phyloP scores from a whole-genome alignment of 2,113 vertebrate species.

The Psammodynastes pulverulentus region DNA sequence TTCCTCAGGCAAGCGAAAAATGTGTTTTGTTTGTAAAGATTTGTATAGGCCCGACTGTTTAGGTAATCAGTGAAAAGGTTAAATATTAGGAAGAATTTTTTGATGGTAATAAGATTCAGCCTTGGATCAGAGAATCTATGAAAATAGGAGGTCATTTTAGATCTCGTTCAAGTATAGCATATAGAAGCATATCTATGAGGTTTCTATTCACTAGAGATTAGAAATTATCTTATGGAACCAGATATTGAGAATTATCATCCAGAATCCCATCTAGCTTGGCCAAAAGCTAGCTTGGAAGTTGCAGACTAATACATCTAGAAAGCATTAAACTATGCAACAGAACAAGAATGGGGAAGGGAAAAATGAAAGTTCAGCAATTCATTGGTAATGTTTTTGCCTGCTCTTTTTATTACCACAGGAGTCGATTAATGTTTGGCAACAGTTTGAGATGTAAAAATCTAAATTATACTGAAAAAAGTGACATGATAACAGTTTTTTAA shows the following conservation, averaged over 20 bases:
- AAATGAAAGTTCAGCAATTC: not conserved
- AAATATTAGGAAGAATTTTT: not conserved
- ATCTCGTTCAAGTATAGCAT: not conserved
- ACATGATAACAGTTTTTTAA: not conserved
- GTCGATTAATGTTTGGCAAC: not conserved
- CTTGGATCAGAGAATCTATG: not conserved
- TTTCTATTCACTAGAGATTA: not conserved
- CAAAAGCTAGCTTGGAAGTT: not conserved
- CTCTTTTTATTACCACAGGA: not conserved
- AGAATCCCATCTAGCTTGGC: not conserved
- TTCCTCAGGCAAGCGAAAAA: constrained; percentile 83
- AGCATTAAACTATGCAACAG: not conserved
- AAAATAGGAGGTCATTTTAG: not conserved
- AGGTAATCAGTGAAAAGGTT: accelerated
- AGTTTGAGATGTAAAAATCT: not conserved
- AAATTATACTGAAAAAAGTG: not conserved
- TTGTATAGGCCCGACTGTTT: not conserved
- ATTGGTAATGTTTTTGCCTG: not conserved
- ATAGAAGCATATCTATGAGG: not conserved
- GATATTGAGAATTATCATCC: not conserved
- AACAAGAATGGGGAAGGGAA: not conserved
- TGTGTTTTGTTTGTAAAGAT: accelerated
- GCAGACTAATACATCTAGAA: not conserved
- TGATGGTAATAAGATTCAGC: too few species aligned
- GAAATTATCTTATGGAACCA: not conserved